Percentiles rank a stretch among this genome's conserved stretches.
phyloP scores from a whole-genome alignment of 2,113 vertebrate species.

The Tetraodon nigroviridis region DNA sequence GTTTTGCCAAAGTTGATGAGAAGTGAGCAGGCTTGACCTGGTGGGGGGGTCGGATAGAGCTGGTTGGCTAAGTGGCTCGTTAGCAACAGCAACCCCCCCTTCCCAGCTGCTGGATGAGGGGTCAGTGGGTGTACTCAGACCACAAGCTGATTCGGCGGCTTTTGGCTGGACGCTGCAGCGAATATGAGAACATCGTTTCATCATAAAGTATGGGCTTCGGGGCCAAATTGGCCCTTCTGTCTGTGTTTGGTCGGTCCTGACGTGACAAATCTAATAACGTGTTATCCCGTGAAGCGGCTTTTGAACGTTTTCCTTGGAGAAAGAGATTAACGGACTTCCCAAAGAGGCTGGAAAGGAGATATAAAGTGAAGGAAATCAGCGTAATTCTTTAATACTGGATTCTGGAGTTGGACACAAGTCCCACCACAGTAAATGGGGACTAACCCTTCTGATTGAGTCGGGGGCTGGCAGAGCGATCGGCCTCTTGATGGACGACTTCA shows the following conservation, averaged over 20 bases:
- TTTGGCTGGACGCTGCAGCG: constrained; percentile 26
- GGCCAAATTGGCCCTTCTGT: constrained; percentile 40
- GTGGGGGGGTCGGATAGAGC: not conserved
- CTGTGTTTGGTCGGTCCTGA: constrained; percentile 28
- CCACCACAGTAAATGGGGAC: constrained; percentile 26
- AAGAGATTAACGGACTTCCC: constrained; percentile 37
- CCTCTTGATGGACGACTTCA: constrained; percentile 18
- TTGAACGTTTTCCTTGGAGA: constrained; percentile 33
- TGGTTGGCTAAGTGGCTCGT: constrained; percentile 23
- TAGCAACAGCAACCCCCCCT: constrained; percentile 15
- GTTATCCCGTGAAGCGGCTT: constrained; percentile 42
- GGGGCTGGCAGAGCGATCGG: constrained; percentile 7
- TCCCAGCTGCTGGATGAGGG: constrained; percentile 26
- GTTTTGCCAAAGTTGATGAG: not conserved
- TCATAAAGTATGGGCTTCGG: constrained; percentile 38
- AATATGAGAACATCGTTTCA: constrained; percentile 46
- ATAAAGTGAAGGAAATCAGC: constrained; percentile 34
- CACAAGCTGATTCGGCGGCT: constrained; percentile 41
- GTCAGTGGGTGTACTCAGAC: constrained; percentile 49
- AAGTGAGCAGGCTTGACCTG: not conserved
- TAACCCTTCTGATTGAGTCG: constrained; percentile 13
- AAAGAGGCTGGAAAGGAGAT: constrained; percentile 11
- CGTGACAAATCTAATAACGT: constrained; percentile 51
- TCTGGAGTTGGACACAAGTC: constrained; percentile 19
- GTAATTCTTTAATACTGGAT: constrained; percentile 27